Base-by-base conservation (phyloP, 2,797 vertebrate genomes). In the Gymnothorax javanicus region DNA sequence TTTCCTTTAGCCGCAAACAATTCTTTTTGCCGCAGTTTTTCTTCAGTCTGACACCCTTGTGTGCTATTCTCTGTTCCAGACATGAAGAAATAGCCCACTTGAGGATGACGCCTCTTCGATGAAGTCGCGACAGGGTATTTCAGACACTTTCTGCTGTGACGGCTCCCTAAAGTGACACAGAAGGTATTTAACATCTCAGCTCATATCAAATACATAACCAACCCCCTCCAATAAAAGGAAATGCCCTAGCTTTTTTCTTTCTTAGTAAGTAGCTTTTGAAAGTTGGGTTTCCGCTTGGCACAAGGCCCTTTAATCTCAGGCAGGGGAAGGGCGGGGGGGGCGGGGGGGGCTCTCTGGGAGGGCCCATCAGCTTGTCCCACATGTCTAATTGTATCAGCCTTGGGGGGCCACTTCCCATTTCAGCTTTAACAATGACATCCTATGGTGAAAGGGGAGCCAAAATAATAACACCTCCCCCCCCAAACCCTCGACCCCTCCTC, bases 351-450 rank as follows among this genome's bases (percentile, higher is more conserved):
- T 56, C 33, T 57, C 79, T 33, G 82, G 82, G 81, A 52, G 82
- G 81, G 79, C 84, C 59, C 62, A 69, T 56, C 84, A 58, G 84
- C 64, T 56, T 77, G 25, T 13, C 62, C 50, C 27, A 52, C 77
- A 82, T 60, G 84, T 88, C 87, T 88, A 69, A 85, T 85, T 88
- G 77, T 62, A 82, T 82, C 71, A 87, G 59, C 87, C 87, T 62
- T 82, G 84, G 87, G 87, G 87, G 77, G n/a, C 52, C 84, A 87
- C 23, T 83, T 87, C 84, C 77, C 62, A 25, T 83, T 59, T 59
- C 57, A 60, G 62, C 54, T 73, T 52, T 58, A n/a, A 85, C 87
- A 64, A 85, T 85, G 84, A 88, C 60, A 83, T 82, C 87, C 62
- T 60, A 27, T 73, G 77, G 43, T 67, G n/a, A 85, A 57, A 85